A percentile compares a stretch with the other conserved stretches of the same genome.
Conservation (phyloP, 2,797 vertebrate genomes). For the Myripristis murdjan region DNA sequence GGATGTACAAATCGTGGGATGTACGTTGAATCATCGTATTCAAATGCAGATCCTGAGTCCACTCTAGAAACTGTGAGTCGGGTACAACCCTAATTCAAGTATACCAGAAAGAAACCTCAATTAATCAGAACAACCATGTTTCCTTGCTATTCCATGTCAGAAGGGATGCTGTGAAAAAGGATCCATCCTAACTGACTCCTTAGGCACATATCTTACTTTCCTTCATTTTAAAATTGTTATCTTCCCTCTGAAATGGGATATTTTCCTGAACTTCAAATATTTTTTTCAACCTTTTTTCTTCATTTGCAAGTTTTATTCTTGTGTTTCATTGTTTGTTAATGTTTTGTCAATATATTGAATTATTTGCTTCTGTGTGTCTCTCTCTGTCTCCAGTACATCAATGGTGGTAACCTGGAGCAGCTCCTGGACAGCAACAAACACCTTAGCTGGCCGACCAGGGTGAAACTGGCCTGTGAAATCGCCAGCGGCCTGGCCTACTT, state of each 20-base stretch:
- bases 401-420: conserved; percentile 97
- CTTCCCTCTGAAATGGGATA: neutral
- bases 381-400: conserved; percentile 92
- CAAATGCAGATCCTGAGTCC: no score
- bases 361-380: neutral
- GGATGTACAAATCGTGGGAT: no score
- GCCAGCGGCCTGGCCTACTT: conserved; percentile 94
- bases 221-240: neutral
- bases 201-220: neutral
- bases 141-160: no score
- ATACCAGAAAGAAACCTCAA: no score
- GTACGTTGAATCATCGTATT: no score
- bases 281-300: neutral
- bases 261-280: neutral
- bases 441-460: conserved; percentile 92
- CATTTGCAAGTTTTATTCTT: neutral
- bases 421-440: conserved; percentile 94
- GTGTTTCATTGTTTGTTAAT: neutral
- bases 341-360: neutral
- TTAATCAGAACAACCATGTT: no score
- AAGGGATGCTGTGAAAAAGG: no score
- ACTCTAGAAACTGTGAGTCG: no score
- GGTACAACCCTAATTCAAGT: no score
- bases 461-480: conserved; percentile 93
- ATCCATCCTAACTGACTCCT: no score